These are phyloP conservation scores for Arenaria interpres DNA, from an alignment of 2,113 vertebrate genomes.

Conservation along the genomic window DNA sequence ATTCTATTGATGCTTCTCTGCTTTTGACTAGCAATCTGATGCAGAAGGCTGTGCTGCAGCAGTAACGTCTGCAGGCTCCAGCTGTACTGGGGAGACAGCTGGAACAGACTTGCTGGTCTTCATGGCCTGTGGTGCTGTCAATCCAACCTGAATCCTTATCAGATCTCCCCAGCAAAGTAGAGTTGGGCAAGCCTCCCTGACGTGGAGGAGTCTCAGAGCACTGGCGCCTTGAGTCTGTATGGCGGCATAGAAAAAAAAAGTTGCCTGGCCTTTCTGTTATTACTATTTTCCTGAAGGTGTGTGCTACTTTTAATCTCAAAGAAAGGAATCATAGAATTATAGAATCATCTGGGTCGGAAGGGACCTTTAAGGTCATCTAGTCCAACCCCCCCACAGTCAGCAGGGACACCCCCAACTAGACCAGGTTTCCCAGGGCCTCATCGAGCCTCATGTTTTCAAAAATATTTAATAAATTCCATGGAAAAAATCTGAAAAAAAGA, in stretches of 20 bases:
- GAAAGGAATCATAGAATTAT: too few relatives aligned
- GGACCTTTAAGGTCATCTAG: too few relatives aligned
- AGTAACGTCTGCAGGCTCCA: neutral
- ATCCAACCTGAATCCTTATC: neutral
- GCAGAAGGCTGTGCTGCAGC: neutral
- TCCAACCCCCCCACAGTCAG: too few relatives aligned
- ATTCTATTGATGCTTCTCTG: neutral
- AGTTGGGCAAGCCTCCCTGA: neutral
- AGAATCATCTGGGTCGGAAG: too few relatives aligned
- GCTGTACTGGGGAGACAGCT: neutral
- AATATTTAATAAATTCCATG: neutral
- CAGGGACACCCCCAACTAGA: too few relatives aligned
- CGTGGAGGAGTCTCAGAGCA: neutral
- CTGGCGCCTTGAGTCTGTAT: neutral
- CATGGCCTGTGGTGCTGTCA: neutral
- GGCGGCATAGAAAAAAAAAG: neutral
- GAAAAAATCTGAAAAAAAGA: neutral
- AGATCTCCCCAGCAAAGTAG: neutral
- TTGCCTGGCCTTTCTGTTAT: neutral
- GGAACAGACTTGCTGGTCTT: neutral
- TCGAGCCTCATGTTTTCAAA: too few relatives aligned
- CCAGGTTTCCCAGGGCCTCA: too few relatives aligned
- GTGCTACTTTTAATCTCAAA: neutral
- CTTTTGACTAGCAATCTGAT: rapidly evolving
- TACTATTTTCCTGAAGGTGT: neutral